phyloP scores from a whole-genome alignment of 1,140 invertebrate species.

The Halesus radiatus region DNA sequence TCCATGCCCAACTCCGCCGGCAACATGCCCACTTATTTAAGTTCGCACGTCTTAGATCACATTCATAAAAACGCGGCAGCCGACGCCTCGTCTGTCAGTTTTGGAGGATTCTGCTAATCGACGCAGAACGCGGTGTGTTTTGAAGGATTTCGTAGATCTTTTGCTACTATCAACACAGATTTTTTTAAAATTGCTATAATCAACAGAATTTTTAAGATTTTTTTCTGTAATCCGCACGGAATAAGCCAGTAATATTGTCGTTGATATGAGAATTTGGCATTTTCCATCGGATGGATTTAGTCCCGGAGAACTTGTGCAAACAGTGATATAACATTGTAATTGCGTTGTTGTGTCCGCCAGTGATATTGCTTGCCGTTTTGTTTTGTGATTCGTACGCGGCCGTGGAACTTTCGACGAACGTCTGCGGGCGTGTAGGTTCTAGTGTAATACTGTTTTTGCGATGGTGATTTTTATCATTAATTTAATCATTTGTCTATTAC shows the following conservation, averaged over 20 bases:
- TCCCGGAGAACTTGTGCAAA: no score
- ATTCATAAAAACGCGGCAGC: constrained; percentile 67
- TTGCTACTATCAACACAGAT: no score
- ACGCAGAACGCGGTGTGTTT: not conserved
- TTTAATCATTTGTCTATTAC: constrained; percentile 12
- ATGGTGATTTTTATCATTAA: constrained; percentile 41
- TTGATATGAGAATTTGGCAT: no score
- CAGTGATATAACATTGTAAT: no score
- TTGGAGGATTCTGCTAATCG: constrained; percentile 69
- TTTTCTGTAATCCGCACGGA: no score
- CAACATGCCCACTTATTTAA: constrained; percentile 57
- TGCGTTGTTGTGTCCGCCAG: not conserved
- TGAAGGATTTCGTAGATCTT: not conserved
- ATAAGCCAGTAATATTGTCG: no score
- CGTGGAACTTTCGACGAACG: constrained; percentile 11
- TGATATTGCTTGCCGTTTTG: constrained; percentile 24
- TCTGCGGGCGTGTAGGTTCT: constrained; percentile 6
- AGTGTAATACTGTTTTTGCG: constrained; percentile 16
- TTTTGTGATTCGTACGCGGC: constrained; percentile 10
- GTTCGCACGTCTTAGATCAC: constrained; percentile 57
- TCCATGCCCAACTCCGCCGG: constrained; percentile 46
- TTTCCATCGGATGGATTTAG: no score
- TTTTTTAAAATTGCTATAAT: no score
- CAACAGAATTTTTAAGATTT: no score
- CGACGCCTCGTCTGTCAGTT: constrained; percentile 65